Base-by-base conservation (phyloP, 2,888 invertebrate genomes). In the Pantelozetes paolii region DNA sequence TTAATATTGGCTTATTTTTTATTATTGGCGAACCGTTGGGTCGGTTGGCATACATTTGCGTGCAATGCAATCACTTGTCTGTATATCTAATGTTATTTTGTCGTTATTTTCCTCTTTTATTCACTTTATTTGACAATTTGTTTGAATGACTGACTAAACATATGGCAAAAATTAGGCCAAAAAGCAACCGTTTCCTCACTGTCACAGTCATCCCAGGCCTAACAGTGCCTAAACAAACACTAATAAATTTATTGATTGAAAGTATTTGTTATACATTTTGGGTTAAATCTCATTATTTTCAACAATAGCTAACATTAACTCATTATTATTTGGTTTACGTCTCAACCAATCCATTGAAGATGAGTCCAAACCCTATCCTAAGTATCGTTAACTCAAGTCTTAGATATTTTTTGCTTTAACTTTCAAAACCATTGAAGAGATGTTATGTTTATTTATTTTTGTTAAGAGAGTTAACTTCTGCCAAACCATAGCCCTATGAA, bases 61-160 rank as follows among this genome's bases (percentile, higher is more conserved):
- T 69, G 69, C 69, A 64, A 64, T 69, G 45, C 69, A 64, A 64
- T 64, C 64, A 64, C n/a, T 40, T 64, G 40, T 36, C n/a, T 62
- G 18, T 32, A n/a, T 30, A 32, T 32, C 15, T 9, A 20, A 23
- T 40, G 64, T 36, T 30, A 32, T 62, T 62, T 20, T 32, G 62
- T 62, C 62, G 28, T 36, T 62, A 30, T 62, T 62, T 62, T 62
- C 62, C 62, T 62, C 62, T 62, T 62, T 62, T 36, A 32, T 62
- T n/a, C 62, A 36, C 62, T 36, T 32, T 30, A 62, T 62, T 62
- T 32, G 62, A 62, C 62, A 62, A 62, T 32, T 36, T 62, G 54
- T 54, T 23, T 54, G 23, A 54, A 54, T 23, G 54, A 54, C 23
- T 54, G 54, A 54, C 62, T 62, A 28, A 62, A 62, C 62, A 62